Percentiles rank a stretch among this genome's conserved stretches.
Conservation (phyloP, 1,140 invertebrate species). For the Pachypsylla venusta region DNA sequence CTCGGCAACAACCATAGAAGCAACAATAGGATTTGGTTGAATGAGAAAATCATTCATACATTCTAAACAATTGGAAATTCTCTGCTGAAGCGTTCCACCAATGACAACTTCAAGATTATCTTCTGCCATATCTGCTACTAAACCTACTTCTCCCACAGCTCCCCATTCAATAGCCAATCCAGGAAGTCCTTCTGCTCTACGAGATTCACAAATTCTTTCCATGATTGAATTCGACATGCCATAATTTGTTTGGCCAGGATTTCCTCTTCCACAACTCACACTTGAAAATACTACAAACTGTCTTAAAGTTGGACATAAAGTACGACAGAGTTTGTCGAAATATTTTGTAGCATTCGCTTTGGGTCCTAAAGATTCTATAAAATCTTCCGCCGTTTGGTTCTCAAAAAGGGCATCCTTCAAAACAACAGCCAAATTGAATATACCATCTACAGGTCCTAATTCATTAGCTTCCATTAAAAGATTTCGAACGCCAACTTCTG, state of each 20-base stretch:
- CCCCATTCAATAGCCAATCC: slow-evolving; percentile 56
- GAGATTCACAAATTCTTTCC: slow-evolving; percentile 50
- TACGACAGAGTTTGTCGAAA: slow-evolving; percentile 41
- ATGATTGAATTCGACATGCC: slow-evolving; percentile 57
- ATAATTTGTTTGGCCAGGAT: slow-evolving; percentile 79
- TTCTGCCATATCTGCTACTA: slow-evolving; percentile 67
- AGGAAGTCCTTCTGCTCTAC: slow-evolving; percentile 40
- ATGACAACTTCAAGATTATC: slow-evolving; percentile 58
- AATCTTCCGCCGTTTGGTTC: slow-evolving; percentile 43
- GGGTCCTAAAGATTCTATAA: slow-evolving; percentile 37
- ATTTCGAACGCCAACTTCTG: slow-evolving; percentile 33
- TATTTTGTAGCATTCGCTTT: slow-evolving; percentile 44
- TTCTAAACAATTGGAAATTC: slow-evolving; percentile 60
- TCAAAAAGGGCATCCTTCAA: slow-evolving; percentile 43
- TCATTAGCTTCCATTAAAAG: slow-evolving; percentile 40
- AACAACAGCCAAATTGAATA: slow-evolving; percentile 62
- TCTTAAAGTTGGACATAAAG: slow-evolving; percentile 38
- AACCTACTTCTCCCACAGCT: slow-evolving; percentile 48
- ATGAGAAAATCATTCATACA: slow-evolving; percentile 51
- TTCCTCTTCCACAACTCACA: slow-evolving; percentile 73
- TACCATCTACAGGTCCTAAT: slow-evolving; percentile 50
- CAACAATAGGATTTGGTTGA: slow-evolving; percentile 45
- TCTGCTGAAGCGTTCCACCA: slow-evolving; percentile 65
- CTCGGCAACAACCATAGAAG: slow-evolving; percentile 63
- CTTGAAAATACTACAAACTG: slow-evolving; percentile 70